Evolutionary conservation across 2,888 invertebrate genomes (phyloP).

Genomic region (Yponomeuta plumbellus): DNA sequence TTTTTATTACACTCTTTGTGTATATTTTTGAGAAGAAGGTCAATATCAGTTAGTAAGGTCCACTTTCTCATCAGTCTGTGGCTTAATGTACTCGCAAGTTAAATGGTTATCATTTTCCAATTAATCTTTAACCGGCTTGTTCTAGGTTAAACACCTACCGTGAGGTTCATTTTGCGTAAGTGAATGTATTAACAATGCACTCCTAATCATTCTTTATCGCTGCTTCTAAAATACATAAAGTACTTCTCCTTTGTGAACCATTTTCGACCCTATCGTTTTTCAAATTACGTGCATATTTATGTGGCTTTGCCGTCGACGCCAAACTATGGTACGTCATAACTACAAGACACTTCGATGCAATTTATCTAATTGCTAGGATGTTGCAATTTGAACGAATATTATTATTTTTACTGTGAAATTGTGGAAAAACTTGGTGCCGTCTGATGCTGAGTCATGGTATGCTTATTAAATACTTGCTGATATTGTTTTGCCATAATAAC

Average conservation of each 20-base stretch:
- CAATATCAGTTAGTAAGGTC: too few relatives aligned
- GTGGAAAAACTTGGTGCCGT: not conserved
- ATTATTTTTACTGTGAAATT: conserved; percentile 30
- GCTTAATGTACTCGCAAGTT: not conserved
- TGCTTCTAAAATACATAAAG: not conserved
- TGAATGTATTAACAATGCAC: conserved; percentile 10
- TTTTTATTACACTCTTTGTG: too few relatives aligned
- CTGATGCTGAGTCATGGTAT: too few relatives aligned
- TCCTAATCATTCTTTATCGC: conserved; percentile 5
- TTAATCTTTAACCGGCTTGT: conserved; percentile 56
- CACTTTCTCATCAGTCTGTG: too few relatives aligned
- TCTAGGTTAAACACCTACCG: conserved; percentile 27
- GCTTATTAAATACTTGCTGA: too few relatives aligned
- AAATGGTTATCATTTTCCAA: conserved; percentile 41
- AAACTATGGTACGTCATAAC: not conserved
- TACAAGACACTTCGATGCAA: conserved; percentile 26
- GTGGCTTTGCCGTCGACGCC: too few relatives aligned
- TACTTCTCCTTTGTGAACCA: not conserved
- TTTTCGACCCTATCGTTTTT: not conserved
- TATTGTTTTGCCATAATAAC: too few relatives aligned
- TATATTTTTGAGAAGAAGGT: too few relatives aligned
- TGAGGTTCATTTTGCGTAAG: conserved; percentile 10
- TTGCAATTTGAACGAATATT: conserved; percentile 50
- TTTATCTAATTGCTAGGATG: conserved; percentile 48
- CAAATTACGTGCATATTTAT: not conserved